These are phyloP conservation scores for Sander lucioperca DNA, from an alignment of 2,113 vertebrate genomes.

Conservation along the genomic window DNA sequence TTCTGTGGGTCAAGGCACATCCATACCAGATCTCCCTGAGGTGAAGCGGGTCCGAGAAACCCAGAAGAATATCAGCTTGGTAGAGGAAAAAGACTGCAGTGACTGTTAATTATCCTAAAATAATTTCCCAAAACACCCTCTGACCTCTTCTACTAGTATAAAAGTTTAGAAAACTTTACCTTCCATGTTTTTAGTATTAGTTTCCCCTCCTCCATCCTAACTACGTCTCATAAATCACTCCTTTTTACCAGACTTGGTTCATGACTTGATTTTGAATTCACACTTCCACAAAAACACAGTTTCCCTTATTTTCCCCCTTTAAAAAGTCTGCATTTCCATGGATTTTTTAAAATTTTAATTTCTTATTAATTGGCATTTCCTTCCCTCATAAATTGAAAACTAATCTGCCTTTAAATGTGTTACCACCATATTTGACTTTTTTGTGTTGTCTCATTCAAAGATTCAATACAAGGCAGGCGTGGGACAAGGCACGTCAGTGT, in stretches of 20 bases:
- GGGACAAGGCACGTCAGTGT: constrained; percentile 92
- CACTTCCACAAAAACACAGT: not conserved
- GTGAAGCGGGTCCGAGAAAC: constrained; percentile 95
- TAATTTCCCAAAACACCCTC: not conserved
- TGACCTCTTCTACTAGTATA: constrained; percentile 7
- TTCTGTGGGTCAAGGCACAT: constrained; percentile 91
- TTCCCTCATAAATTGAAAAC: not conserved
- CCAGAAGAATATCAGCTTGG: constrained; percentile 99
- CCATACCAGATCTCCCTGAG: constrained; percentile 94
- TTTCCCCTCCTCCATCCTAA: constrained; percentile 53
- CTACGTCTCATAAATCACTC: constrained; percentile 25
- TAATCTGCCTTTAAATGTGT: constrained; percentile 8
- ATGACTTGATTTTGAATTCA: constrained; percentile 9
- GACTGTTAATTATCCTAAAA: not conserved
- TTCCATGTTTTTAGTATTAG: not conserved
- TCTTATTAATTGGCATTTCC: not conserved
- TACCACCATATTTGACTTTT: constrained; percentile 31
- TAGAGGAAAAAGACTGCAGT: constrained; percentile 78
- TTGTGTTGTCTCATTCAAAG: constrained; percentile 82
- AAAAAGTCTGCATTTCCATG: not conserved
- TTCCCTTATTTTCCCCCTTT: not conserved
- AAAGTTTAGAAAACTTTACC: not conserved
- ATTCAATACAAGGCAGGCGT: constrained; percentile 94
- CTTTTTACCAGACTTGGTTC: not conserved
- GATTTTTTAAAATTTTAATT: not conserved